Base-by-base conservation (phyloP, 1,140 invertebrate species). In the Chrysoperla carnea region DNA sequence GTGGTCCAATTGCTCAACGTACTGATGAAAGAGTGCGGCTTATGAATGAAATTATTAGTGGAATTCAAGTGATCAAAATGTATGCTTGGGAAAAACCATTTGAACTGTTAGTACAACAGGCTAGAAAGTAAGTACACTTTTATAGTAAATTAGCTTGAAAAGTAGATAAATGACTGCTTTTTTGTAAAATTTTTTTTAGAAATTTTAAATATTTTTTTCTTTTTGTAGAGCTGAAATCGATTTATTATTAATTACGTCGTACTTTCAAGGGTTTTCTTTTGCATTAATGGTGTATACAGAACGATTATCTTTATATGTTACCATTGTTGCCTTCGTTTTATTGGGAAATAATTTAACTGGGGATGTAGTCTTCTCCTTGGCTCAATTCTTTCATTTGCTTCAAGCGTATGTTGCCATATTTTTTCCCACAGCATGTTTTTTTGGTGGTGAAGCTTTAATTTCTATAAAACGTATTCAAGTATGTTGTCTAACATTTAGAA, bases 21-120 rank as follows among this genome's bases (percentile, higher is more conserved):
- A 88, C 85, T 0, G 87, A 91, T 56, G 72, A 82, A 55, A 65
- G 87, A 46, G 76, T 90, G 1, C 73, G 78, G 49, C 59, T 87
- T 6, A 89, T 89, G 84, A 83, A 75, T 51, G 85, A 90, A 62
- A 75, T 90, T 14, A 76, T 88, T 4, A 65, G 64, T 37, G 76
- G 76, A 1, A 75, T 80, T 36, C 73, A 85, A 61, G 79, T 90
- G 0, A 78, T 80, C 42, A 91, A 90, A 69, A 87, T 88, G 83
- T 85, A 85, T 50, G 73, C 78, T 2, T 86, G 83, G 83, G 83
- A 86, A 51, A 77, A 75, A 49, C 77, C 81, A 6, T 85, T 86
- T 52, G 70, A 75, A 41, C 68, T 71, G 48, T 54, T 83, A 4
- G 75, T 84, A 2, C 65, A 72, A 38, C 48, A 66, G 23, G 64